Percentiles rank a stretch among this genome's conserved stretches.
These are phyloP conservation scores for Nomada hirtipes DNA, from an alignment of 2,888 invertebrate species.

Conservation along the genomic window DNA sequence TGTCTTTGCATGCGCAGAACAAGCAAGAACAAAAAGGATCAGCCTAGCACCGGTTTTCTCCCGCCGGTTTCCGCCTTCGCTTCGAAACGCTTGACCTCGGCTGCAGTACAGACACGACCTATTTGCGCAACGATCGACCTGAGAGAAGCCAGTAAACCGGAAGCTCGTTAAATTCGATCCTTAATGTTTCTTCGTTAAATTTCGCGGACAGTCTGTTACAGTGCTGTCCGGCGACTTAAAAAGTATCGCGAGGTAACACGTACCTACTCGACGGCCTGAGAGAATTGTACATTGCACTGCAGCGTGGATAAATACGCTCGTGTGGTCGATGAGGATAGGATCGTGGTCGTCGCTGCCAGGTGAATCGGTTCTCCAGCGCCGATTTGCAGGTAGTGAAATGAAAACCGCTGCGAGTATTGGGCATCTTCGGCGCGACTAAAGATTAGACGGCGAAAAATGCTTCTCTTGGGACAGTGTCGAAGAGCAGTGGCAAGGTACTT, in stretches of 20 bases:
- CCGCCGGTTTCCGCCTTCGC: conserved; percentile 15
- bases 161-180: conserved; percentile 55
- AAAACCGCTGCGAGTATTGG: not conserved
- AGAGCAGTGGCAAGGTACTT: too few species aligned
- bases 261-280: too few species aligned
- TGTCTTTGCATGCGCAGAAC: conserved; percentile 41
- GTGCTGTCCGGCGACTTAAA: not conserved
- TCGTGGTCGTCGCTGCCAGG: conserved; percentile 4
- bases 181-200: conserved; percentile 51
- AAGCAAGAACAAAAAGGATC: conserved; percentile 31
- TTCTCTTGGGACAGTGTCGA: too few species aligned
- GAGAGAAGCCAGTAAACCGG: conserved; percentile 42
- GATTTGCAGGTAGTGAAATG: not conserved
- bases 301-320: too few species aligned
- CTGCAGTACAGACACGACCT: conserved; percentile 48
- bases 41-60: conserved; percentile 34
- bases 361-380: not conserved
- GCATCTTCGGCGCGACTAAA: not conserved
- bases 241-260: not conserved
- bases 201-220: not conserved
- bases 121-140: conserved; percentile 43
- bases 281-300: too few species aligned
- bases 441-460: not conserved
- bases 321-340: not conserved
- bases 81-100: conserved; percentile 56